Evolutionary conservation across 2,797 vertebrate genomes (phyloP).

Genomic region (Falco novaeseelandiae): DNA sequence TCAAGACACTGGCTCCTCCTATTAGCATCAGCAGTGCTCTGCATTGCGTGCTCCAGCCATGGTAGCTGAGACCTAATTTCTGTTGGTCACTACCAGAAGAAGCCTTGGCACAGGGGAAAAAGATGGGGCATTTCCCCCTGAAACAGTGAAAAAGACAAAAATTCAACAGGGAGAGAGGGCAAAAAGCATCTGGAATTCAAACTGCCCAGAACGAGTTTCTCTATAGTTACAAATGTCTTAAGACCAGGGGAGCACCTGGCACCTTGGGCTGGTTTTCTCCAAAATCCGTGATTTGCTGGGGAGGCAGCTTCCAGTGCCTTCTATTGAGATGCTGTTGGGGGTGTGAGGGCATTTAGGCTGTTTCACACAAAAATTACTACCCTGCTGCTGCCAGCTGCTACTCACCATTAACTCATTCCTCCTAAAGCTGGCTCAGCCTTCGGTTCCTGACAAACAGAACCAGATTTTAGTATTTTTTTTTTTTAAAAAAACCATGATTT

Average conservation of each 20-base stretch:
- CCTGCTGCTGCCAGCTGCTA: background rate
- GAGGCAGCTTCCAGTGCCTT: background rate
- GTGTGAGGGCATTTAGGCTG: background rate
- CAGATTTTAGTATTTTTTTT: fast-evolving
- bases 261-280: background rate
- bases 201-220: background rate
- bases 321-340: background rate
- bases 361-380: background rate
- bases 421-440: background rate
- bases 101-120: background rate
- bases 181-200: background rate
- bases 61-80: background rate
- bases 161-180: background rate
- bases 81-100: background rate
- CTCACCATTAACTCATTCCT: background rate
- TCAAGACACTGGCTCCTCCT: background rate
- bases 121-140: background rate
- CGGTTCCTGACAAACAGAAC: background rate
- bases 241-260: background rate
- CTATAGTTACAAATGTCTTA: background rate
- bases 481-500: background rate
- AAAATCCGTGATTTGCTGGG: background rate
- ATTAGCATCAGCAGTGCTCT: fast-evolving
- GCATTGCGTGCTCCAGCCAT: fast-evolving
- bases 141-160: background rate